Conservation (phyloP, 2,113 vertebrate genomes). For the Neodon shergylaensis region DNA sequence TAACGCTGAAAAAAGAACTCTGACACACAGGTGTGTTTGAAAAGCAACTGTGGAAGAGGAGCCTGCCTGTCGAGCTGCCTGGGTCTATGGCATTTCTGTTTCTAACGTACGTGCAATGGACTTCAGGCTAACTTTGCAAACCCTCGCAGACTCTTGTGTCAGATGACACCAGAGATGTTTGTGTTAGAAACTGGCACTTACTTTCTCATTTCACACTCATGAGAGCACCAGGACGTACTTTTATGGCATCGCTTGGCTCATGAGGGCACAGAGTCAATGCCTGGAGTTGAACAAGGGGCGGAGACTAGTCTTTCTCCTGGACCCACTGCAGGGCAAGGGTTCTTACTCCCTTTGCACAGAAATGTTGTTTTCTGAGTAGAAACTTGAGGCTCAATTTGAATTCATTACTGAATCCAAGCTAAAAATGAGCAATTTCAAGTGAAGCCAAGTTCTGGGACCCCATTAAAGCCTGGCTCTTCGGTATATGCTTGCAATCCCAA, state of each 20-base stretch:
- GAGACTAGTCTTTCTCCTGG: fast-evolving
- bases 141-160: neutral
- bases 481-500: neutral
- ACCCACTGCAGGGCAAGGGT: neutral
- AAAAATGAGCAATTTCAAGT: neutral
- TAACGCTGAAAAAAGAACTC: neutral
- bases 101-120: neutral
- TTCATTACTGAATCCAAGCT: neutral
- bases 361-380: neutral
- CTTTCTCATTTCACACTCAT: neutral
- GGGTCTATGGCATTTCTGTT: neutral
- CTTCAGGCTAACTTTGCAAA: neutral
- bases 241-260: neutral
- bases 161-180: neutral
- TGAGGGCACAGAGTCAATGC: neutral
- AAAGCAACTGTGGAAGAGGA: neutral
- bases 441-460: neutral
- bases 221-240: neutral
- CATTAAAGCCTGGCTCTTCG: neutral
- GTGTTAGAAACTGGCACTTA: neutral
- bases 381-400: neutral
- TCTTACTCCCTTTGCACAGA: neutral
- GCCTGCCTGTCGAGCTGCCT: neutral
- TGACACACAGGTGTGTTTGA: neutral
- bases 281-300: neutral